phyloP scores from a whole-genome alignment of 2,797 vertebrate species.

The Yasuhikotakia modesta region DNA sequence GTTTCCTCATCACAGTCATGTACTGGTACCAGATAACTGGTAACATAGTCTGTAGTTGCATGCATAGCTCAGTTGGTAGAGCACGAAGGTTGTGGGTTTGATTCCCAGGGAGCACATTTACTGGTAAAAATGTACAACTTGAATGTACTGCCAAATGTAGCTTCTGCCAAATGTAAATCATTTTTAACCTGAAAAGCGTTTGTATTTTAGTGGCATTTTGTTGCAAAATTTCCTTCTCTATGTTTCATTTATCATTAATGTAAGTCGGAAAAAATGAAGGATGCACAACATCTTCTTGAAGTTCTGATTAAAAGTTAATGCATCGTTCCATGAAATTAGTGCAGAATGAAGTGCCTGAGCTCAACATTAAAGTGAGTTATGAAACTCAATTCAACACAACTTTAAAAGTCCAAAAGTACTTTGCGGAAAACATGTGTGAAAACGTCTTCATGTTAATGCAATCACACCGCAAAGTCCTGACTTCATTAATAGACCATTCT shows the following conservation, averaged over 20 bases:
- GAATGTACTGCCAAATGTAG: too few relatives aligned
- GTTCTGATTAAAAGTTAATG: conserved; percentile 53
- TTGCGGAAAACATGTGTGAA: conserved; percentile 36
- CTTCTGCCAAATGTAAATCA: too few relatives aligned
- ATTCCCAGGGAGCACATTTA: too few relatives aligned
- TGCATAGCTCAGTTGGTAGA: not conserved
- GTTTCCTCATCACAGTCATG: not conserved
- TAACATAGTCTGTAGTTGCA: not conserved
- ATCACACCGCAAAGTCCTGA: conserved; percentile 48
- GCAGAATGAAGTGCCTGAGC: conserved; percentile 41
- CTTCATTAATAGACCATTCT: conserved; percentile 58
- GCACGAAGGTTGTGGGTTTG: too few relatives aligned
- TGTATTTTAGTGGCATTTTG: not conserved
- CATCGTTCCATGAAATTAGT: conserved; percentile 41
- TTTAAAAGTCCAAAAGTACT: conserved; percentile 53
- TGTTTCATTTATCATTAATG: conserved; percentile 18
- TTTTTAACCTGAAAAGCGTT: not conserved
- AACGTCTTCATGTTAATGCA: conserved; percentile 51
- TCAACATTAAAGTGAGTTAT: conserved; percentile 48
- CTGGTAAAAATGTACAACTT: too few relatives aligned
- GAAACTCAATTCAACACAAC: conserved; percentile 35
- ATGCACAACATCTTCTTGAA: conserved; percentile 27
- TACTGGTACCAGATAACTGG: conserved; percentile 13
- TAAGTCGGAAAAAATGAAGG: conserved; percentile 18
- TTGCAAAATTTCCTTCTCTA: conserved; percentile 12